Evolutionary conservation across 2,888 invertebrate genomes (phyloP), one percentile per base, ranked within the genome.

Genomic region (Scrobipalpa costella): DNA sequence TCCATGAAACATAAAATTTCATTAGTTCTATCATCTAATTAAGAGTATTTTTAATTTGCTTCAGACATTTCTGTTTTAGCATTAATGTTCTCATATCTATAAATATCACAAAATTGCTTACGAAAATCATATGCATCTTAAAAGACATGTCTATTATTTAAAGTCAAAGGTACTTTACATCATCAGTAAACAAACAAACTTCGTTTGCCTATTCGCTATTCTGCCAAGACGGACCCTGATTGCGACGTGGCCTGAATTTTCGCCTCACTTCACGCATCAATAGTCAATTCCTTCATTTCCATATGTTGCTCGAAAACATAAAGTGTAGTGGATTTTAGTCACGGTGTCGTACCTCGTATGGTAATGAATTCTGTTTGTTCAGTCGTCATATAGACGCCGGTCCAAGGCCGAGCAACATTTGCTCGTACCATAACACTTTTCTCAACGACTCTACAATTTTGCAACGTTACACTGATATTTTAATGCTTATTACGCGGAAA

Each of bases 361-460:
- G 80, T 81, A 84, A 85, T 85, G 77, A 70, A 65, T 85, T 55
- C 27, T 55, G 76, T 85, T 84, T 86, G 74, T 74, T 80, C 80
- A 83, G 80, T 76, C 82, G 82, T 76, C 80, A 75, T 75, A 71
- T 67, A 72, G 80, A 75, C 78, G 79, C 76, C 78, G 73, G 70
- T 61, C 70, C 83, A 86, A 87, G 85, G 86, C 81, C 81, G 75
- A 66, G 68, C 34, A 33, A 62, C 62, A 62, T 62, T 52, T 57
- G 55, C 59, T 34, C 13, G 38, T 21, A 21, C 44, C n/a, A 62
- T 33, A 21, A 34, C 44, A 40, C 15, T 63, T 57, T 57, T 63
- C 49, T 17, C 15, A 57, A 57, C 27, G 57, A 63, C 40, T n/a
- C 21, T 57, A 57, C 15, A 8, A 7, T 38, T 63, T 63, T 44